phyloP scores from a whole-genome alignment of 2,888 invertebrate species.

The Ichneumon xanthorius region DNA sequence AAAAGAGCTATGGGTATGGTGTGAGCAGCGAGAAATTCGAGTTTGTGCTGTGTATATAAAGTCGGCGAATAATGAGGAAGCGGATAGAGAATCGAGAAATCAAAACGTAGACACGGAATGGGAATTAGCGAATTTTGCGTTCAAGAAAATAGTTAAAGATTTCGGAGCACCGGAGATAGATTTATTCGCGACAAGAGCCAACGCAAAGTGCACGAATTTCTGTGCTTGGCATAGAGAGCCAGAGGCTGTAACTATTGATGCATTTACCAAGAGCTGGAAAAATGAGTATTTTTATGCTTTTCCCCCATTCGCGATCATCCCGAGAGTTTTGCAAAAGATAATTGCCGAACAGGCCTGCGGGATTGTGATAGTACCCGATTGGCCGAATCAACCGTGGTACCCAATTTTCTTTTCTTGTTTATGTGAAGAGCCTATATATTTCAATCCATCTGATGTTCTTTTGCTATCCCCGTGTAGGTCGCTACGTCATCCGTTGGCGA shows the following conservation, averaged over 20 bases:
- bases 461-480: too few relatives aligned
- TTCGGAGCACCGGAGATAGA: conserved; percentile 62
- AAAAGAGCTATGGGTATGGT: too few relatives aligned
- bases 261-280: conserved; percentile 65
- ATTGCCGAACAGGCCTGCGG: conserved; percentile 41
- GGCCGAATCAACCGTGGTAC: conserved; percentile 56
- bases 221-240: conserved; percentile 68
- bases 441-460: too few relatives aligned
- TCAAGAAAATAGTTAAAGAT: conserved; percentile 28
- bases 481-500: too few relatives aligned
- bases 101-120: too few relatives aligned
- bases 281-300: conserved; percentile 67
- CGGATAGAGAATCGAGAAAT: too few relatives aligned
- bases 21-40: too few relatives aligned
- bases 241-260: conserved; percentile 50
- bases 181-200: conserved; percentile 64
- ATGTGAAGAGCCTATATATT: too few relatives aligned
- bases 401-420: conserved; percentile 49
- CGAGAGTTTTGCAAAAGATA: conserved; percentile 65
- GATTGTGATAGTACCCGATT: conserved; percentile 53
- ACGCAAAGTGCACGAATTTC: conserved; percentile 62
- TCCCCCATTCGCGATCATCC: conserved; percentile 68
- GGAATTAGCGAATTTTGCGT: conserved; percentile 60
- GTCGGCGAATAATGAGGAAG: too few relatives aligned
- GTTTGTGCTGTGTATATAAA: too few relatives aligned